Percentiles rank a stretch among this genome's conserved stretches.
phyloP scores from a whole-genome alignment of 1,140 invertebrate species.

The Pseudobourletiella spinata region DNA sequence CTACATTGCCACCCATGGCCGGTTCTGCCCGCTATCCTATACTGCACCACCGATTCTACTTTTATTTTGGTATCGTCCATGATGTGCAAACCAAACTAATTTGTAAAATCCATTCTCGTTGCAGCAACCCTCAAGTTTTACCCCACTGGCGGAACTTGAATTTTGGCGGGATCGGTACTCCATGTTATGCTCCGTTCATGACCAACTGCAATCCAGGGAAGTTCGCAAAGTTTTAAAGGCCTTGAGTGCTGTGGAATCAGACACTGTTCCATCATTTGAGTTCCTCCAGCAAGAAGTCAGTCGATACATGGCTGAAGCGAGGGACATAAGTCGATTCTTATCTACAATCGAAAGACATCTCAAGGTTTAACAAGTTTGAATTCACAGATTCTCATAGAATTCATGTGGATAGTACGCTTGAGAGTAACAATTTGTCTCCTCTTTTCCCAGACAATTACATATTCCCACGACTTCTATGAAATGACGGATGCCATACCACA shows the following conservation, averaged over 20 bases:
- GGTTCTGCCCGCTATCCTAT: not conserved
- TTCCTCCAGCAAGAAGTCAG: constrained; percentile 50
- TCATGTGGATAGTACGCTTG: not conserved
- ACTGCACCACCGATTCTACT: not conserved
- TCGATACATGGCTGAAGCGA: constrained; percentile 62
- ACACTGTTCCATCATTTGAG: constrained; percentile 46
- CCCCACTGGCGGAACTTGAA: constrained; percentile 37
- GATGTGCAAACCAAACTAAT: too few relatives aligned
- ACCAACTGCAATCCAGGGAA: constrained; percentile 64
- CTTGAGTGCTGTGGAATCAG: constrained; percentile 46
- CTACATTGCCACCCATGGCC: not conserved
- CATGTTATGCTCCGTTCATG: constrained; percentile 61
- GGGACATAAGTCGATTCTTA: constrained; percentile 76
- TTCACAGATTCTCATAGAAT: not conserved
- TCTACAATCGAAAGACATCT: constrained; percentile 69
- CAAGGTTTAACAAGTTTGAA: constrained; percentile 48
- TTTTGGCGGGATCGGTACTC: constrained; percentile 71
- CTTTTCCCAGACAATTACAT: constrained; percentile 55
- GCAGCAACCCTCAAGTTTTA: not conserved
- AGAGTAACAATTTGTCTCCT: not conserved
- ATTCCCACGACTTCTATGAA: constrained; percentile 58
- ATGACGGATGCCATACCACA: constrained; percentile 62
- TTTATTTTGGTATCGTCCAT: too few relatives aligned
- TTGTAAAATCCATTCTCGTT: not conserved
- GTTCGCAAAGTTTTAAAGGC: constrained; percentile 54